Conservation (phyloP, 2,113 vertebrate genomes). For the Puma concolor region DNA sequence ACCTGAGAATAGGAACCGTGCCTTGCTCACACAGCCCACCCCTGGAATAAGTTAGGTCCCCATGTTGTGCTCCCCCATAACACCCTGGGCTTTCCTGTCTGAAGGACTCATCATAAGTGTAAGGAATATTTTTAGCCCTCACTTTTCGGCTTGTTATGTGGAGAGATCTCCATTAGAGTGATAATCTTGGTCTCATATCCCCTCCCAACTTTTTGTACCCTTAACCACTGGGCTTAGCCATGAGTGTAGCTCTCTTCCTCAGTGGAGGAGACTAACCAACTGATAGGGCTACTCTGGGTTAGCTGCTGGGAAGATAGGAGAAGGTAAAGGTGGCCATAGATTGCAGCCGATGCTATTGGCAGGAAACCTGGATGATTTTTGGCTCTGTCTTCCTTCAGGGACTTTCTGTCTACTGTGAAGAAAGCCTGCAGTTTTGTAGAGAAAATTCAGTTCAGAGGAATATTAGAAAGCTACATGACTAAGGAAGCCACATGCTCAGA, state of each 20-base stretch:
- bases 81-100: not conserved
- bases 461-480: not conserved
- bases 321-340: not conserved
- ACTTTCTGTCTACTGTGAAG: not conserved
- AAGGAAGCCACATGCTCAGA: not conserved
- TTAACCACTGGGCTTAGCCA: not conserved
- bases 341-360: not conserved
- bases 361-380: not conserved
- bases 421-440: not conserved
- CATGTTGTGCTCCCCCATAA: not conserved
- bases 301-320: not conserved
- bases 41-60: not conserved
- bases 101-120: not conserved
- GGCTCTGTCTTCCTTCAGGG: not conserved
- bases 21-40: not conserved
- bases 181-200: not conserved
- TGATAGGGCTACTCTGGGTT: not conserved
- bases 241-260: not conserved
- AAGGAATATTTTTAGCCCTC: not conserved
- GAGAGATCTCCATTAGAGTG: not conserved
- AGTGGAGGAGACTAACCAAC: not conserved
- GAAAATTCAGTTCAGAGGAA: not conserved
- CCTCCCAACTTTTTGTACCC: not conserved
- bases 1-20: not conserved
- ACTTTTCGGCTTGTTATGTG: not conserved